Evolutionary conservation across 2,113 vertebrate genomes (phyloP).

Genomic region (Lonchura striata): DNA sequence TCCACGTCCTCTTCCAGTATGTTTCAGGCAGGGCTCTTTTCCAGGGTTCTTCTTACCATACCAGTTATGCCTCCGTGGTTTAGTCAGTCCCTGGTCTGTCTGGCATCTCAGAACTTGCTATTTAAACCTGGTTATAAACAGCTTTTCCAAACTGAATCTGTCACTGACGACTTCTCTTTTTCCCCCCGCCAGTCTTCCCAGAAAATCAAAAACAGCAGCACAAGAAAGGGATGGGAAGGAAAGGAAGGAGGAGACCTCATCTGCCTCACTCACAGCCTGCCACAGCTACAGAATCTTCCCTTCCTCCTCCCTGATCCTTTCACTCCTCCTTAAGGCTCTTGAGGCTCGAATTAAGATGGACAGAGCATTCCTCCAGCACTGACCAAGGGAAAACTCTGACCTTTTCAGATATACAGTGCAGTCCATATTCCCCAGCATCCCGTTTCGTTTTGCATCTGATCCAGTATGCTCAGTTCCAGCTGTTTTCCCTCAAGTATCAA

Average conservation of each 20-base stretch:
- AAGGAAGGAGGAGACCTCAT: constrained; percentile 55
- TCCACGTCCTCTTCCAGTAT: constrained; percentile 41
- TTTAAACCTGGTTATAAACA: constrained; percentile 68
- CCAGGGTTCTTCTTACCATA: constrained; percentile 60
- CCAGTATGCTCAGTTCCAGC: constrained; percentile 76
- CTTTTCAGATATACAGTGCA: constrained; percentile 74
- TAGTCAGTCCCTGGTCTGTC: constrained; percentile 71
- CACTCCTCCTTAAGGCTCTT: constrained; percentile 48
- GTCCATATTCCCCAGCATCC: constrained; percentile 79
- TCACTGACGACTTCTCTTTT: constrained; percentile 58
- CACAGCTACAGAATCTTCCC: constrained; percentile 52
- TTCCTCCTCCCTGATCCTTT: constrained; percentile 38
- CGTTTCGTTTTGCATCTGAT: constrained; percentile 70
- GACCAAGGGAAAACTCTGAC: constrained; percentile 80
- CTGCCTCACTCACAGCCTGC: constrained; percentile 13
- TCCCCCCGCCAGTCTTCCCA: constrained; percentile 28
- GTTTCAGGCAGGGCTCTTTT: constrained; percentile 43
- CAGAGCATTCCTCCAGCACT: constrained; percentile 69
- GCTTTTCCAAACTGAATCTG: constrained; percentile 68
- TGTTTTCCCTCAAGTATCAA: constrained; percentile 86
- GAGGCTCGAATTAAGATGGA: constrained; percentile 53
- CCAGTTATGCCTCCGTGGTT: constrained; percentile 67
- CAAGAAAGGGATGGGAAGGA: constrained; percentile 32
- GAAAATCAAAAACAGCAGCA: constrained; percentile 77
- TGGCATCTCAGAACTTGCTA: constrained; percentile 65